A percentile compares a stretch with the other conserved stretches of the same genome.
Conservation (phyloP, 1,140 invertebrate genomes). For the Holcopasites calliopsidis region DNA sequence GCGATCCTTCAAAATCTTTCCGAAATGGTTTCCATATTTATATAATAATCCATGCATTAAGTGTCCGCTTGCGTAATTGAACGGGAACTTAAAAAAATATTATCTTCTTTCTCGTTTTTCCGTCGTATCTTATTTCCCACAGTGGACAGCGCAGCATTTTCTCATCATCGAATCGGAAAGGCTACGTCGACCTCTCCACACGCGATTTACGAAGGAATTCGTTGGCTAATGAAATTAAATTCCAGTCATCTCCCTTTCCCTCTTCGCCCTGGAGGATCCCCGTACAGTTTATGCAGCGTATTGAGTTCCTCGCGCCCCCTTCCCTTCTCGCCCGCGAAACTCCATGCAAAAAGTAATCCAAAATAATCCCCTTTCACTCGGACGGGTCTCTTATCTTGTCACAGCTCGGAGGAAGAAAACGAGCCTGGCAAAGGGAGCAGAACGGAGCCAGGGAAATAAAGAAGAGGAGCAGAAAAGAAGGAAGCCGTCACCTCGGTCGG, state of each 20-base stretch:
- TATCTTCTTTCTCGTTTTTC: not conserved
- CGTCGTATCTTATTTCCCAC: slow-evolving; percentile 8
- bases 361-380: slow-evolving; percentile 55
- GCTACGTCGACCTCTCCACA: slow-evolving; percentile 54
- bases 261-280: not conserved
- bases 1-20: no score
- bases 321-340: slow-evolving; percentile 14
- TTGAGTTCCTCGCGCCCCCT: slow-evolving; percentile 55
- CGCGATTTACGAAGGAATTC: slow-evolving; percentile 66
- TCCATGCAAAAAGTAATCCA: slow-evolving; percentile 60
- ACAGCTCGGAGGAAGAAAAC: slow-evolving; percentile 46
- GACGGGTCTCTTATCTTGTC: slow-evolving; percentile 46
- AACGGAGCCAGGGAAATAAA: slow-evolving; percentile 26
- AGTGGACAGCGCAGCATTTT: slow-evolving; percentile 27
- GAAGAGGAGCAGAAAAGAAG: slow-evolving; percentile 30
- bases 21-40: no score
- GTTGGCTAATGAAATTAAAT: slow-evolving; percentile 68
- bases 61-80: no score
- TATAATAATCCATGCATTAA: no score
- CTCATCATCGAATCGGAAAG: slow-evolving; percentile 30
- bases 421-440: slow-evolving; percentile 19
- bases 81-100: no score
- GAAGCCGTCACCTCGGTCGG: slow-evolving; percentile 42
- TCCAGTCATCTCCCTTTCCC: slow-evolving; percentile 22
- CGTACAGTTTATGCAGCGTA: slow-evolving; percentile 57